These are phyloP conservation scores for Tiliqua scincoides DNA, from an alignment of 2,113 vertebrate genomes.

Conservation along the genomic window DNA sequence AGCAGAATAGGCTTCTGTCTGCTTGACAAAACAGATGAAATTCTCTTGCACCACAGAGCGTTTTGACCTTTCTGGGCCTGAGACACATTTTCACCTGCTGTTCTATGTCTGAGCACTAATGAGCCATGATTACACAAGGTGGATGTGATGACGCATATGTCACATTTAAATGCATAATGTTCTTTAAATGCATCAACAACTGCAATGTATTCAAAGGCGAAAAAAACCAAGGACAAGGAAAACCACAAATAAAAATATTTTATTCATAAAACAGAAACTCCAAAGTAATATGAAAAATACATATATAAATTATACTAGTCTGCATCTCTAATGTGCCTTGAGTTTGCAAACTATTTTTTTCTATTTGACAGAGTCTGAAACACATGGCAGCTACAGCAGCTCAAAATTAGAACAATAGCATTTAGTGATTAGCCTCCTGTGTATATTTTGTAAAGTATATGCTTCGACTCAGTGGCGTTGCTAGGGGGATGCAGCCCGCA, in stretches of 20 bases:
- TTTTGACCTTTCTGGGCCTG: constrained; percentile 13
- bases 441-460: neutral
- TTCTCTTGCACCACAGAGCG: neutral
- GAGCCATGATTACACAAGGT: constrained; percentile 1
- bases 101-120: constrained; percentile 5
- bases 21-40: constrained; percentile 29
- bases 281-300: neutral
- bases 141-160: constrained; percentile 14
- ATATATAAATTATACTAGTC: neutral
- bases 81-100: constrained; percentile 31
- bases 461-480: too few species aligned
- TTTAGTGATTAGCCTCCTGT: neutral
- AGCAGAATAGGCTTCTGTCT: constrained; percentile 41
- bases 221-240: neutral
- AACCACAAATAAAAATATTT: fast-evolving
- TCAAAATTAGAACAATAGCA: neutral
- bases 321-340: neutral
- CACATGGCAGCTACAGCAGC: neutral
- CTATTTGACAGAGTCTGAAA: neutral
- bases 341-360: neutral
- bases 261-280: fast-evolving
- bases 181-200: constrained; percentile 27
- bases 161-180: neutral
- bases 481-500: too few species aligned
- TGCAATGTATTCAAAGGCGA: neutral